Evolutionary conservation across 2,113 vertebrate species (phyloP), one percentile per base, ranked within the genome.

Genomic region (Procapra przewalskii): DNA sequence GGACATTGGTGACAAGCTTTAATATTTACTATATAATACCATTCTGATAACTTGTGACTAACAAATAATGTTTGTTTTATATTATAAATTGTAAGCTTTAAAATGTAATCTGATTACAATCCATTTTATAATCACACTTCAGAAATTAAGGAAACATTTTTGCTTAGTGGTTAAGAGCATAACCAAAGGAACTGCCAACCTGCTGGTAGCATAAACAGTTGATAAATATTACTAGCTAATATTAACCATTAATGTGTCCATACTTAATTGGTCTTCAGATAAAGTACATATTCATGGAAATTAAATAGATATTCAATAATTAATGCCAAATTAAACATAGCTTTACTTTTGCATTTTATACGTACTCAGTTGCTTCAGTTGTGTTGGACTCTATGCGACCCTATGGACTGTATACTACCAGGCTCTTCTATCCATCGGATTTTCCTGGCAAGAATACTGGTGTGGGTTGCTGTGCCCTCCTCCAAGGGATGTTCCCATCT

Each of bases 321-420:
- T 86, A 77, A 43, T 77, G 5, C 3, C 29, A 90, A 82, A 57
- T 23, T 83, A 62, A 40, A 77, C 5, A 82, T n/a, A 45, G 43
- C 50, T 92, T 87, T 87, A 25, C 54, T 57, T 77, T 90, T 50
- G 64, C 33, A 88, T 93, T 50, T 64, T 1, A 50, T 75, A 86
- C 1, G 3, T 36, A 50, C 6, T 77, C 4, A 77, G 0, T 23
- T 12, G 0, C 71, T 14, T 77, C n/a, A 43, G 3, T 43, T 14
- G 23, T 77, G 3, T 77, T 43, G 40, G 40, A 43, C 21, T 77
- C 71, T 27, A 25, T 75, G 71, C 1, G 3, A 43, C 6, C 23
- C 23, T 27, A 27, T 27, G 23, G 40, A 77, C 71, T 43, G 6
- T 43, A 27, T 14, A 40, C 71, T 43, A 43, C 23, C 36, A 77